A percentile compares a stretch with the other conserved stretches of the same genome.
phyloP scores from a whole-genome alignment of 2,888 invertebrate species.

The Erynnis tages region DNA sequence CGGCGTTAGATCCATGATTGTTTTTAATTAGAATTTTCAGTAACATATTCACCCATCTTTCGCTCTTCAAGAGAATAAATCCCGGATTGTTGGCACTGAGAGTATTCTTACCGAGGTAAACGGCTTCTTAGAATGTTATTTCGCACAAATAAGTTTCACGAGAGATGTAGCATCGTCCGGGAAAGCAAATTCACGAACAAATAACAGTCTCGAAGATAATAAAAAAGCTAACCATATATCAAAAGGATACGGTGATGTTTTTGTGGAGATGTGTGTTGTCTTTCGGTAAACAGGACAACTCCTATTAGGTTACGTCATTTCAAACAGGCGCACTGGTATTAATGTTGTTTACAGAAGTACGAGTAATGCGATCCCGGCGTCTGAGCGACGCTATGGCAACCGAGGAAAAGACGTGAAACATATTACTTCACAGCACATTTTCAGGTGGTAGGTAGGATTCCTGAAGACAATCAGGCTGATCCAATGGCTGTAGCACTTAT shows the following conservation, averaged over 20 bases:
- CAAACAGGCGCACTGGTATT: constrained; percentile 36
- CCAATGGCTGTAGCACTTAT: too few relatives aligned
- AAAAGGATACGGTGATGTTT: constrained; percentile 30
- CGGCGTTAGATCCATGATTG: too few relatives aligned
- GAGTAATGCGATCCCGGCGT: constrained; percentile 50
- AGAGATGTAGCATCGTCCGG: constrained; percentile 2
- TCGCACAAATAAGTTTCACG: constrained; percentile 20
- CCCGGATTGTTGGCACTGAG: constrained; percentile 15
- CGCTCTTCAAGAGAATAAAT: constrained; percentile 9
- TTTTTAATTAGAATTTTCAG: too few relatives aligned
- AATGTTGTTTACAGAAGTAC: constrained; percentile 59
- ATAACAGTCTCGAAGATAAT: constrained; percentile 22
- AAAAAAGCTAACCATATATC: constrained; percentile 30
- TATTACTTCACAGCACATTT: too few relatives aligned
- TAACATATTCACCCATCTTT: constrained; percentile 10
- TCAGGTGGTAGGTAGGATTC: too few relatives aligned
- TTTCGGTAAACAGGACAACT: constrained; percentile 34
- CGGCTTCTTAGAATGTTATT: constrained; percentile 23
- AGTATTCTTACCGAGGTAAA: constrained; percentile 22
- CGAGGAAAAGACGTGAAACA: too few relatives aligned
- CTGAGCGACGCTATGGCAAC: constrained; percentile 52
- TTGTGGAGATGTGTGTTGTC: constrained; percentile 25
- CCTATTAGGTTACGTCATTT: constrained; percentile 36
- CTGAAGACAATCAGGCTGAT: too few relatives aligned
- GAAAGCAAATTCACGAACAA: constrained; percentile 23